Conservation (phyloP, 2,797 vertebrate genomes). For the Brachyrhaphis roseni region DNA sequence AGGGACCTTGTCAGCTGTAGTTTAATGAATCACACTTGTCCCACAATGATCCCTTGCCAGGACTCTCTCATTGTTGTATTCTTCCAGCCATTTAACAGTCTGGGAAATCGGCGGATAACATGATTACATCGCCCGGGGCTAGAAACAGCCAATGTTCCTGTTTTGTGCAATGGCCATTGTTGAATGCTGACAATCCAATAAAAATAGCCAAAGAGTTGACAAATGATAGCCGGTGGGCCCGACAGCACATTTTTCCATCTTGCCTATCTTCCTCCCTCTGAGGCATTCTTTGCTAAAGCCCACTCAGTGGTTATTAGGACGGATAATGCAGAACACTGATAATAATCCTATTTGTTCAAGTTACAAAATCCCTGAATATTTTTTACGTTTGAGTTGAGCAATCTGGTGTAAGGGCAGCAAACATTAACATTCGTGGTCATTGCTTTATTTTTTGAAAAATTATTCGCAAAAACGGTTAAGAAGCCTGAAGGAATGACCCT, state of each 20-base stretch:
- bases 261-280: neutral
- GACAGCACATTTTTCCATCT: neutral
- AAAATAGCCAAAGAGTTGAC: constrained; percentile 3
- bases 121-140: neutral
- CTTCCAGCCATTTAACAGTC: constrained; percentile 8
- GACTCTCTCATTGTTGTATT: constrained; percentile 1
- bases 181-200: neutral
- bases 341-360: neutral
- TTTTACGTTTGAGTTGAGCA: neutral
- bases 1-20: neutral
- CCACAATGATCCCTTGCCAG: neutral
- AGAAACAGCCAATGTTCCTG: constrained; percentile 1
- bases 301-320: constrained; percentile 1
- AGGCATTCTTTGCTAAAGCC: neutral
- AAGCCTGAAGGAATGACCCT: neutral
- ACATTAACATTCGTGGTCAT: neutral
- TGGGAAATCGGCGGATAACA: constrained; percentile 3
- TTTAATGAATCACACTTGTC: constrained; percentile 2
- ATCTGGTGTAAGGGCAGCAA: neutral
- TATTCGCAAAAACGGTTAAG: neutral
- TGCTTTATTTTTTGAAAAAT: neutral
- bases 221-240: constrained; percentile 4
- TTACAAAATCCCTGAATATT: neutral
- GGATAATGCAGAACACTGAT: neutral
- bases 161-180: neutral